Evolutionary conservation across 2,888 invertebrate genomes (phyloP), one percentile per base, ranked within the genome.

Genomic region (Galerucella calmariensis): DNA sequence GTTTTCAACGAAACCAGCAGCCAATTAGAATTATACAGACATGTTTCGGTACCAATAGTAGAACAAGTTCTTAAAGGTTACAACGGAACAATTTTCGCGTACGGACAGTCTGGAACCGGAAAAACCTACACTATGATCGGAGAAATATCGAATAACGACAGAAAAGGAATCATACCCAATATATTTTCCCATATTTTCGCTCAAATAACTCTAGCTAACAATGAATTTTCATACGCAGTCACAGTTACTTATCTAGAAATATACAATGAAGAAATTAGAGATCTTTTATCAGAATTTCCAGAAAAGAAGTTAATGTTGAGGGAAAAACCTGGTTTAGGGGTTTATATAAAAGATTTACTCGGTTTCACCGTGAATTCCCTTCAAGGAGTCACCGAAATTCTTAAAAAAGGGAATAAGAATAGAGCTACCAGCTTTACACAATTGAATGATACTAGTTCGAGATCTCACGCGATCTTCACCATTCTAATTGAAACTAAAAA

Each of bases 91-190:
- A 94, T 95, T 80, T 92, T 95, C 84, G 95, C 95, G 0, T 95
- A 95, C 82, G 95, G 95, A 0, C 95, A 95, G 88, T 95, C 95
- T 0, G 98, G 98, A 20, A 98, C 98, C 0, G 98, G 98, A 6
- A 99, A 99, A 89, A 99, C 98, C 0, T 97, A 94, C 87, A 99
- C 98, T 0, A 98, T 99, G 97, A 95, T 97, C 0, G 98, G 98
- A 0, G 92, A 94, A 71, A 91, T 95, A 77, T 91, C 93, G 0
- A 93, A 94, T 6, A 94, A 96, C 0, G 96, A 97, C 83, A 90
- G 95, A 4, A 91, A 96, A 70, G 98, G 98, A 58, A 97, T 99
- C 81, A 97, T 98, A 81, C 98, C 98, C 0, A 98, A 98, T 88
- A 97, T 97, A 0, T 99, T 99, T 89, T 97, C 97, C 0, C 98